Evolutionary conservation across 2,797 vertebrate species (phyloP).

Genomic region (Meriones psammophilus): DNA sequence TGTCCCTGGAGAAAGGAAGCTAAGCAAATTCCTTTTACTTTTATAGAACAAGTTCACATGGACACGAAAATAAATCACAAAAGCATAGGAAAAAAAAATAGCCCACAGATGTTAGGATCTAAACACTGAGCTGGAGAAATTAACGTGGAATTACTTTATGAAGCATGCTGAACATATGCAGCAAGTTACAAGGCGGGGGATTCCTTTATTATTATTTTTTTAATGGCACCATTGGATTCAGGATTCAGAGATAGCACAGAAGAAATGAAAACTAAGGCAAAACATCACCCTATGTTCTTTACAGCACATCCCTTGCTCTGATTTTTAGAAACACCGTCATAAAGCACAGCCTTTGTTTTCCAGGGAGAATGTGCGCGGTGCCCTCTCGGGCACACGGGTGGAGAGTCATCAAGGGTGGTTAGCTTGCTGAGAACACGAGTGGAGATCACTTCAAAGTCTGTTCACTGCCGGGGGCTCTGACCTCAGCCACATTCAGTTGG

Average conservation of each 20-base stretch:
- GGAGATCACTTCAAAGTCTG: neutral
- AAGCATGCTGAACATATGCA: slow-evolving; percentile 70
- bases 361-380: neutral
- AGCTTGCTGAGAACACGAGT: neutral
- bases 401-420: neutral
- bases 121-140: slow-evolving; percentile 60
- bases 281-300: neutral
- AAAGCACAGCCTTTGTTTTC: neutral
- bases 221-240: slow-evolving; percentile 32
- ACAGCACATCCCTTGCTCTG: neutral
- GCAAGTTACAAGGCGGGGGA: slow-evolving; percentile 58
- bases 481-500: neutral
- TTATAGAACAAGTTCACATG: slow-evolving; percentile 61
- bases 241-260: slow-evolving; percentile 8
- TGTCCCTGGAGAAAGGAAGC: slow-evolving; percentile 32
- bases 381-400: neutral
- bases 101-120: slow-evolving; percentile 52
- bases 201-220: neutral
- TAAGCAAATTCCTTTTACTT: slow-evolving; percentile 64
- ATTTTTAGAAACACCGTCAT: neutral
- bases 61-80: slow-evolving; percentile 75
- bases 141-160: slow-evolving; percentile 37
- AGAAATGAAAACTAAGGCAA: slow-evolving; percentile 43
- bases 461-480: neutral
- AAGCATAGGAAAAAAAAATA: slow-evolving; percentile 45